Base-by-base conservation (phyloP, 2,797 vertebrate species). In the Channallabes apus region DNA sequence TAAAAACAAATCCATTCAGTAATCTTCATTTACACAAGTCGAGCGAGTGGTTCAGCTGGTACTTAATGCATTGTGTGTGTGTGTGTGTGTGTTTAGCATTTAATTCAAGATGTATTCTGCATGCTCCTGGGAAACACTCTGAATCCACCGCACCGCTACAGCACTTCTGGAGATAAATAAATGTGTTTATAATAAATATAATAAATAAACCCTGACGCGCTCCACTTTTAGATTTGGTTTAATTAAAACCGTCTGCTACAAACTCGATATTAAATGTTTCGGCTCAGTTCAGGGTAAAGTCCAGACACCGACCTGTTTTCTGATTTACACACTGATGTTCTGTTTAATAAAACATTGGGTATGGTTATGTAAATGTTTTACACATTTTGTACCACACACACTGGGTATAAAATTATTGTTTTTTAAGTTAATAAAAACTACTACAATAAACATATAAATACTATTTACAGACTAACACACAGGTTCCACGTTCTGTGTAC, bases 381-480 rank as follows among this genome's bases (percentile, higher is more conserved):
- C n/a, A n/a, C n/a, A n/a, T n/a, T n/a, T n/a, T n/a, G n/a, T n/a
- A n/a, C n/a, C n/a, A n/a, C n/a, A n/a, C 32, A 61, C 62, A 54
- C 61, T 73, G 24, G 64, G 46, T 54, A 51, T 27, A 58, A 17
- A 14, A 11, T 18, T 17, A 46, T 35, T 20, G 3, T 1, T 24
- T 24, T 69, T 71, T 22, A 78, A 62, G 59, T 7, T 29, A 77
- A 20, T 56, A 78, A 87, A 82, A 71, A 76, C 51, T 61, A 81
- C 62, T 72, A 69, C 76, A 79, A 62, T 72, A 64, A 72, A 76
- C 3, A 67, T 75, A 32, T 87, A 87, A 87, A 85, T 85, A 87
- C 82, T 51, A 72, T 85, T 68, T 58, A 75, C 56, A 76, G 27
- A 12, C 8, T n/a, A 73, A 62, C 6, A 18, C 56, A 80, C 41